Percentiles rank a stretch among this genome's conserved stretches.
phyloP scores from a whole-genome alignment of 1,140 invertebrate species.

The Thalassaphorura encarpata region DNA sequence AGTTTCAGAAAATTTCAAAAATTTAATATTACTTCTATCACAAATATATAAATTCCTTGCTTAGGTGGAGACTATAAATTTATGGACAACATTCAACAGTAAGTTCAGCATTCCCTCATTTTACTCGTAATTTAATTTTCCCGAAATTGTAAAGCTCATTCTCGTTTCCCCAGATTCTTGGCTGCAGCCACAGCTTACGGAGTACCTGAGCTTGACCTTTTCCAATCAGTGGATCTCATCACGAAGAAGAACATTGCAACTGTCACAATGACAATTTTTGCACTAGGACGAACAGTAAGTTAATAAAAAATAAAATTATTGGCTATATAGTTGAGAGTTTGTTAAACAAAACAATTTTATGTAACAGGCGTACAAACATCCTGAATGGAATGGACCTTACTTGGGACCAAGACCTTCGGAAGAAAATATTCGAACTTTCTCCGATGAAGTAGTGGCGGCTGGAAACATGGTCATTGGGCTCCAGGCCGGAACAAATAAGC shows the following conservation, averaged over 20 bases:
- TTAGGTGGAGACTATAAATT: slow-evolving; percentile 86
- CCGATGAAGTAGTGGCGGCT: slow-evolving; percentile 78
- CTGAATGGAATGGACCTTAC: slow-evolving; percentile 78
- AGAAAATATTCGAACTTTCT: slow-evolving; percentile 83
- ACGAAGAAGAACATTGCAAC: slow-evolving; percentile 88
- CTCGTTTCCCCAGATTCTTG: slow-evolving; percentile 61
- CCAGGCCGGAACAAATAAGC: slow-evolving; percentile 93
- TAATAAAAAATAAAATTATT: background rate
- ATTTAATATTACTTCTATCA: no score
- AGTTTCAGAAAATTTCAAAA: no score
- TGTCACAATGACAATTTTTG: slow-evolving; percentile 87
- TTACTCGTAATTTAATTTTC: background rate
- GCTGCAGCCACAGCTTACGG: slow-evolving; percentile 76
- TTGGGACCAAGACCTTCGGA: slow-evolving; percentile 82
- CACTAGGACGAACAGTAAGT: slow-evolving; percentile 78
- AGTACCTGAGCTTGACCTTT: slow-evolving; percentile 83
- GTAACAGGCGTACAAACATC: slow-evolving; percentile 69
- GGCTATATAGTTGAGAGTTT: background rate
- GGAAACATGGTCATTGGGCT: slow-evolving; percentile 84
- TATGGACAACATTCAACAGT: slow-evolving; percentile 89
- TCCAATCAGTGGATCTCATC: slow-evolving; percentile 92
- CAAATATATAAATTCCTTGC: no score
- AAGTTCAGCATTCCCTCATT: slow-evolving; percentile 38
- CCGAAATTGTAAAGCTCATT: background rate
- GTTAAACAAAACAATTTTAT: background rate